Conservation (phyloP, 1,140 invertebrate species). For the Apis florea region DNA sequence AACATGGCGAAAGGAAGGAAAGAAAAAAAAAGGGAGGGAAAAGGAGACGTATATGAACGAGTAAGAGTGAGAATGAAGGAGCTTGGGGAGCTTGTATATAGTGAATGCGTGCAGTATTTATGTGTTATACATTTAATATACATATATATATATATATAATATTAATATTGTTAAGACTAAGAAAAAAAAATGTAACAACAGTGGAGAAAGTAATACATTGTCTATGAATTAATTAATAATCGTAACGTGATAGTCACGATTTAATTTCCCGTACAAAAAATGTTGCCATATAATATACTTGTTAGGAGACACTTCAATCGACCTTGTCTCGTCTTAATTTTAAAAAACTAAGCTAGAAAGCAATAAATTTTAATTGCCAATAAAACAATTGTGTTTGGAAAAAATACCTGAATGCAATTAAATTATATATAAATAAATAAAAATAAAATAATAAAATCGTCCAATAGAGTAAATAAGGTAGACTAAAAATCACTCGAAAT, state of each 20-base stretch:
- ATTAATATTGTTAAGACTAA: slow-evolving; percentile 43
- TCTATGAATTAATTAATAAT: slow-evolving; percentile 51
- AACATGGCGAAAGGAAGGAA: neutral
- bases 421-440: too few species aligned
- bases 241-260: slow-evolving; percentile 37
- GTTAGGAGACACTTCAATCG: neutral
- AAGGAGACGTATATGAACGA: slow-evolving; percentile 29
- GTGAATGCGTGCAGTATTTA: slow-evolving; percentile 76
- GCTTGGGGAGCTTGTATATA: slow-evolving; percentile 76
- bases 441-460: too few species aligned
- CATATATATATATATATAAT: slow-evolving; percentile 40
- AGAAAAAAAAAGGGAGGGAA: neutral
- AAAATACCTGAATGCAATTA: too few species aligned
- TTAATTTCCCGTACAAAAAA: slow-evolving; percentile 45
- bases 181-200: slow-evolving; percentile 48
- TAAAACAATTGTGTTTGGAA: too few species aligned
- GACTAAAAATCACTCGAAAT: too few species aligned
- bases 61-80: slow-evolving; percentile 53
- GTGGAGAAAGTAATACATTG: slow-evolving; percentile 53
- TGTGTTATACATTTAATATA: slow-evolving; percentile 65
- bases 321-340: too few species aligned
- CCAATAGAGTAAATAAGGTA: too few species aligned
- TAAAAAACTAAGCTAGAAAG: too few species aligned
- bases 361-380: too few species aligned
- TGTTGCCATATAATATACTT: neutral